Conservation (phyloP, 2,888 invertebrate species). For the Drosophila dives region DNA sequence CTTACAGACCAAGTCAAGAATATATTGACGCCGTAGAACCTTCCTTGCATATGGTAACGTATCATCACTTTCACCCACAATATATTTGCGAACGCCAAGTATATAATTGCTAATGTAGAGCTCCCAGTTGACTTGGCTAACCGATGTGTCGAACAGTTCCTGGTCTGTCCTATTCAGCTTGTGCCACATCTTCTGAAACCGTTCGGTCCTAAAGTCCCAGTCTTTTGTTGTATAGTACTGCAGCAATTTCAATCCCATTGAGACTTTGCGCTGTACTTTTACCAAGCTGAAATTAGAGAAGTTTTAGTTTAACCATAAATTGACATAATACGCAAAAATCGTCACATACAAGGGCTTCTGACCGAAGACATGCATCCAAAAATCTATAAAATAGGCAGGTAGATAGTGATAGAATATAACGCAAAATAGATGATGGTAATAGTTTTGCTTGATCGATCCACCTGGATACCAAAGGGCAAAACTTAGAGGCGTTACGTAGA, state of each 20-base stretch:
- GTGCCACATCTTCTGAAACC: constrained; percentile 86
- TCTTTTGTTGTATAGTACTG: constrained; percentile 91
- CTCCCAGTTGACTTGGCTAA: constrained; percentile 87
- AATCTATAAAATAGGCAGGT: constrained; percentile 92
- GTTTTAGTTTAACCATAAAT: neutral
- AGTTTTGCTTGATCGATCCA: constrained; percentile 89
- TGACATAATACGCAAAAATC: neutral
- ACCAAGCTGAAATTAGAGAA: constrained; percentile 86
- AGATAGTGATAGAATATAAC: constrained; percentile 90
- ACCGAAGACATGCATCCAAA: constrained; percentile 88
- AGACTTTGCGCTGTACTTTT: constrained; percentile 87
- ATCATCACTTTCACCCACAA: constrained; percentile 92
- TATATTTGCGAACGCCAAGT: constrained; percentile 92
- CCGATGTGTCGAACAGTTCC: constrained; percentile 87
- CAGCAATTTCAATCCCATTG: constrained; percentile 87
- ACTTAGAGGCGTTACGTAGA: constrained; percentile 90
- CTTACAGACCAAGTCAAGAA: constrained; percentile 85
- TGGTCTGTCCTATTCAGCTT: constrained; percentile 86
- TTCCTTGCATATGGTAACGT: constrained; percentile 89
- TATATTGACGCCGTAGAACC: constrained; percentile 84
- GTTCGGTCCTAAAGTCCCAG: constrained; percentile 91
- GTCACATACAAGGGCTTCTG: constrained; percentile 91
- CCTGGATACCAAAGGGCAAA: constrained; percentile 92
- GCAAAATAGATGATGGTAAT: constrained; percentile 88
- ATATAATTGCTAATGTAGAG: constrained; percentile 90